phyloP scores from a whole-genome alignment of 2,888 invertebrate species.

The Agriopis aurantiaria region DNA sequence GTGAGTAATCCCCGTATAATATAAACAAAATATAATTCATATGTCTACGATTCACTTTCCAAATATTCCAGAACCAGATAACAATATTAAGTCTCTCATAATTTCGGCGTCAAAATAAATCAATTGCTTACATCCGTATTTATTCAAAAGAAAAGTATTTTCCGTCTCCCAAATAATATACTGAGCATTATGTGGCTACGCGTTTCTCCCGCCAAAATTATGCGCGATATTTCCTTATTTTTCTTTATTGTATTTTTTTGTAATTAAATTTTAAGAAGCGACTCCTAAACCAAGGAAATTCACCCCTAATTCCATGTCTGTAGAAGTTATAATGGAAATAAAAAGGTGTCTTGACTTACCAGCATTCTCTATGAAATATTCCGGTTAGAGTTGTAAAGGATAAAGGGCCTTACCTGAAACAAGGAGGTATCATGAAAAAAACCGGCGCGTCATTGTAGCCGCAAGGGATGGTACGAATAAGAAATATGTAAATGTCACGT shows the following conservation, averaged over 20 bases:
- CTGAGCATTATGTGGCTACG: conserved; percentile 46
- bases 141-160: conserved; percentile 41
- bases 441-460: conserved; percentile 56
- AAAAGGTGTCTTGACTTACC: conserved; percentile 41
- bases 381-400: conserved; percentile 52
- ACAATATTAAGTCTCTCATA: neutral
- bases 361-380: conserved; percentile 48
- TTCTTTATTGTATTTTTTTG: conserved; percentile 42
- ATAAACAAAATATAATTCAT: neutral
- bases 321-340: conserved; percentile 27
- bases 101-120: conserved; percentile 20
- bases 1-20: too few relatives aligned
- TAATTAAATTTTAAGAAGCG: conserved; percentile 44
- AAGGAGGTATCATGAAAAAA: conserved; percentile 63
- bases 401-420: conserved; percentile 73
- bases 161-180: conserved; percentile 41
- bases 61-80: neutral
- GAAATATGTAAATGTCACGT: conserved; percentile 62
- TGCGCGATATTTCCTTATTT: conserved; percentile 39
- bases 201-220: conserved; percentile 38
- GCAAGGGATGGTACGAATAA: conserved; percentile 53
- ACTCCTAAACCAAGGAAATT: conserved; percentile 4
- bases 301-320: neutral
- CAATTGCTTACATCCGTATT: conserved; percentile 18
- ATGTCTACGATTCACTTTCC: neutral